These are phyloP conservation scores for Eptesicus fuscus DNA, from an alignment of 2,113 vertebrate genomes.

Conservation along the genomic window DNA sequence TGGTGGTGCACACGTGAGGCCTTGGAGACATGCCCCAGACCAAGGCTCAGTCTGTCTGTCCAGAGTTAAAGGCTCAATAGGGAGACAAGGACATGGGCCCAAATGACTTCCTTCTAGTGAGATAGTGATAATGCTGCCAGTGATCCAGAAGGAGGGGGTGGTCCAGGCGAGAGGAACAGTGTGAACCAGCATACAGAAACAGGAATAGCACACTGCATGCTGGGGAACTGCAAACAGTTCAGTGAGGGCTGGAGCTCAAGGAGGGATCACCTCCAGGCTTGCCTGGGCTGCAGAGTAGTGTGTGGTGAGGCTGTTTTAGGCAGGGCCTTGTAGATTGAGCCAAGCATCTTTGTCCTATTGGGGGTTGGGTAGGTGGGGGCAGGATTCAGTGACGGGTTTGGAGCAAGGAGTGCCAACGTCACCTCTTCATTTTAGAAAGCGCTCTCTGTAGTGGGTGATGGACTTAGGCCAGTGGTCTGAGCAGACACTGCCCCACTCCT, in stretches of 20 bases:
- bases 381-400: neutral
- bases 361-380: neutral
- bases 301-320: neutral
- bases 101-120: neutral
- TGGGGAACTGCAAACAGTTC: fast-evolving
- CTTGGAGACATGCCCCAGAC: neutral
- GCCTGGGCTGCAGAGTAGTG: neutral
- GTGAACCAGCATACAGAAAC: fast-evolving
- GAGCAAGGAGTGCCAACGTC: neutral
- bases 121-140: no score
- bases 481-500: neutral
- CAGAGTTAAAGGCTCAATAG: neutral
- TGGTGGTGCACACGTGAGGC: no score
- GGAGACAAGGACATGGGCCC: neutral
- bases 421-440: neutral
- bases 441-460: neutral
- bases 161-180: neutral
- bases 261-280: neutral
- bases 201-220: fast-evolving
- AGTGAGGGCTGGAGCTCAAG: neutral
- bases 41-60: neutral
- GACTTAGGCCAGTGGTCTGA: neutral
- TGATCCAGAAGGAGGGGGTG: neutral
- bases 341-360: neutral
- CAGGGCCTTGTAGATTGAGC: neutral